phyloP scores from a whole-genome alignment of 2,888 invertebrate genomes.

The Acleris literana region DNA sequence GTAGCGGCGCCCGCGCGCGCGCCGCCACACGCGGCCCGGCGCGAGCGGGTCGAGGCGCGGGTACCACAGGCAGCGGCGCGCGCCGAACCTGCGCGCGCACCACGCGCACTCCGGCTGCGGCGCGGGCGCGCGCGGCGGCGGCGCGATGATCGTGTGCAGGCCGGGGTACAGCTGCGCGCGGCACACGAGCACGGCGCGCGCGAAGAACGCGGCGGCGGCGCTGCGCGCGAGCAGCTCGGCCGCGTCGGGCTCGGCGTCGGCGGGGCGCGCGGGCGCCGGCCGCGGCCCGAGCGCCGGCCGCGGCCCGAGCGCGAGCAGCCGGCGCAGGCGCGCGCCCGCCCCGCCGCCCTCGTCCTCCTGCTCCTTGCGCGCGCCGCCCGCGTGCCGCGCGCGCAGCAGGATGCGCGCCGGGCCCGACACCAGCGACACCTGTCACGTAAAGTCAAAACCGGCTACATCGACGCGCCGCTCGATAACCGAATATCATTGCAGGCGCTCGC shows the following conservation, averaged over 20 bases:
- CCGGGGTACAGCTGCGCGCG: slow-evolving; percentile 82
- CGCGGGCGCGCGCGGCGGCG: slow-evolving; percentile 42
- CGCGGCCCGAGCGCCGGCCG: slow-evolving; percentile 53
- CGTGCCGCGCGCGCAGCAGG: slow-evolving; percentile 49
- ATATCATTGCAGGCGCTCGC: no score
- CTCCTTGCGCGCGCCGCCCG: slow-evolving; percentile 41
- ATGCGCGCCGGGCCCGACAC: slow-evolving; percentile 64
- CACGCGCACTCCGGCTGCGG: slow-evolving; percentile 56
- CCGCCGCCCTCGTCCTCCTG: slow-evolving; percentile 42
- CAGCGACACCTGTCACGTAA: slow-evolving; percentile 54
- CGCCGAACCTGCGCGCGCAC: slow-evolving; percentile 54
- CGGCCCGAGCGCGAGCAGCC: slow-evolving; percentile 52
- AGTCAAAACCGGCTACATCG: neutral
- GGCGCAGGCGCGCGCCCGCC: slow-evolving; percentile 41
- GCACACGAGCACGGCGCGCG: slow-evolving; percentile 75
- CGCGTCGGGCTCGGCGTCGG: slow-evolving; percentile 18
- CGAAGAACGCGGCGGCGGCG: slow-evolving; percentile 73
- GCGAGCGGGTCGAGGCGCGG: slow-evolving; percentile 72
- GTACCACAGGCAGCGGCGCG: slow-evolving; percentile 76
- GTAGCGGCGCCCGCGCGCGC: slow-evolving; percentile 80
- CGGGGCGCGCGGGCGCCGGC: slow-evolving; percentile 39
- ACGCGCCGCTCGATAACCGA: no score
- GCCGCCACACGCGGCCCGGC: slow-evolving; percentile 57
- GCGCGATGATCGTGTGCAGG: slow-evolving; percentile 84
- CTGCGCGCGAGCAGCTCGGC: slow-evolving; percentile 40